Conservation (phyloP, 1,140 invertebrate species). For the Megalopta genalis region DNA sequence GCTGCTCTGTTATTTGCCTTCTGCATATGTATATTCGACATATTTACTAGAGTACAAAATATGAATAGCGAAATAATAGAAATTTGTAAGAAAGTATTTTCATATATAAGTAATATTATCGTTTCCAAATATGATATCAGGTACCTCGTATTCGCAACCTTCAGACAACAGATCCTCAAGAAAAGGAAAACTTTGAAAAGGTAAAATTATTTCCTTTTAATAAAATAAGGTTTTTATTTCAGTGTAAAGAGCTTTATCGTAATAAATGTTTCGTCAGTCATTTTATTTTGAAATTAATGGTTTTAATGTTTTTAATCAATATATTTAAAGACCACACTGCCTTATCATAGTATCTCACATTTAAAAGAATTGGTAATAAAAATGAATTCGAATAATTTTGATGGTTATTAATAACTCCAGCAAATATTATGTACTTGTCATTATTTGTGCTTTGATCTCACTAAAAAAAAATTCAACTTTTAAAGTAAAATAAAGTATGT, state of each 20-base stretch:
- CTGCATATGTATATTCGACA: no score
- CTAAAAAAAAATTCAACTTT: not conserved
- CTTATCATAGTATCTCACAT: not conserved
- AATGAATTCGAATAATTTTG: not conserved
- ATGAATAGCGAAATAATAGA: no score
- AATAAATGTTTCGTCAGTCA: not conserved
- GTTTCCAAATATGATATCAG: conserved; percentile 79
- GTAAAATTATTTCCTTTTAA: conserved; percentile 80
- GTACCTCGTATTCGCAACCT: conserved; percentile 81
- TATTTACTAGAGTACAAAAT: no score
- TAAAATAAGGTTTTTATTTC: conserved; percentile 32
- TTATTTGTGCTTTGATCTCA: not conserved
- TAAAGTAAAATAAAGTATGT: not conserved
- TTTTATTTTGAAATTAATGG: not conserved
- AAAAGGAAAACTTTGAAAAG: conserved; percentile 87
- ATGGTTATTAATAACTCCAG: not conserved
- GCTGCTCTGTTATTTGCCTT: no score
- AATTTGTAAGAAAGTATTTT: no score
- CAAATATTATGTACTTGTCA: not conserved
- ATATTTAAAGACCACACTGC: not conserved
- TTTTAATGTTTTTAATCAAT: not conserved
- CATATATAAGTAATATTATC: conserved; percentile 54
- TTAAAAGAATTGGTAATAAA: not conserved
- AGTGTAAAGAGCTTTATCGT: not conserved
- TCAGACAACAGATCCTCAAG: conserved; percentile 82